These are phyloP conservation scores for Gallinago paraguaiae DNA, from an alignment of 2,113 vertebrate genomes.

Conservation along the genomic window DNA sequence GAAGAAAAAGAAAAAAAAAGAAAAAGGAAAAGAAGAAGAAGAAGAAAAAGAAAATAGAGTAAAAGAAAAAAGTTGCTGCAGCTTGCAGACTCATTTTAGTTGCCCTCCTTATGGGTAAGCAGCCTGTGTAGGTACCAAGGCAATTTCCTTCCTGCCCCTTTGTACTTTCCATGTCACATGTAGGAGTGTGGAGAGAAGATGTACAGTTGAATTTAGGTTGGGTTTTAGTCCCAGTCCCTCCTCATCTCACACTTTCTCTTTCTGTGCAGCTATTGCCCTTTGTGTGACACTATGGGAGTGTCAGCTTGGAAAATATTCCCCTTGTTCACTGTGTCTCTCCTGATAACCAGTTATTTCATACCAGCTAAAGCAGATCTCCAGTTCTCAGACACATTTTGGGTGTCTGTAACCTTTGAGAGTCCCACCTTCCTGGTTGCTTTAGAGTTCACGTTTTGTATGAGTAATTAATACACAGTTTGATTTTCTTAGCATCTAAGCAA, in stretches of 20 bases:
- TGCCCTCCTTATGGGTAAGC: neutral
- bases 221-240: neutral
- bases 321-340: fast-evolving
- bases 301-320: neutral
- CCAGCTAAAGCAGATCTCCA: neutral
- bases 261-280: neutral
- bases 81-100: neutral
- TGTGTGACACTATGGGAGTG: neutral
- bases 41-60: fast-evolving
- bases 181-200: neutral
- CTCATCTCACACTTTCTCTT: neutral
- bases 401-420: neutral
- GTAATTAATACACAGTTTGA: neutral
- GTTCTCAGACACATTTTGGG: neutral
- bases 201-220: fast-evolving
- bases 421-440: neutral
- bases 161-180: neutral
- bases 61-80: neutral
- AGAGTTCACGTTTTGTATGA: neutral
- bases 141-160: neutral
- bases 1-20: fast-evolving
- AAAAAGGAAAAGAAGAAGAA: fast-evolving
- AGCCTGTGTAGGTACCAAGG: fast-evolving
- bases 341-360: neutral
- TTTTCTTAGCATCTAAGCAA: neutral